Evolutionary conservation across 2,113 vertebrate genomes (phyloP).

Genomic region (Psammodynastes pulverulentus): DNA sequence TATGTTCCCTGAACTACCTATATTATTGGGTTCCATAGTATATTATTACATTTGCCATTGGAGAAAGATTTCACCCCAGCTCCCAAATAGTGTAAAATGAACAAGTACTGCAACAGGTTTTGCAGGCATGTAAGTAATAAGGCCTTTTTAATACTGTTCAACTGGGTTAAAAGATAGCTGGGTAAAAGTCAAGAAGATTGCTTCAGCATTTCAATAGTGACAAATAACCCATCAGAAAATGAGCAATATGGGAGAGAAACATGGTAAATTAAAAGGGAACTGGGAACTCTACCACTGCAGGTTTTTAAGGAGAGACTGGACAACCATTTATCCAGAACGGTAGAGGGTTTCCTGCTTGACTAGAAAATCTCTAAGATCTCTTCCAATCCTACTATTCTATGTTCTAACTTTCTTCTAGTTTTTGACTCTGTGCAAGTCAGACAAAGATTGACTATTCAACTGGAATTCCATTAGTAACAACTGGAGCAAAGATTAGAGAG

Average conservation of each 20-base stretch:
- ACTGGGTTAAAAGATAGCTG: background rate
- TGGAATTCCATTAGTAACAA: background rate
- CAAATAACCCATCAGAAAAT: background rate
- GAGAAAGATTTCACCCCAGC: background rate
- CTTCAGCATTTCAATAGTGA: background rate
- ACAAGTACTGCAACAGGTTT: background rate
- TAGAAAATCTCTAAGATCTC: background rate
- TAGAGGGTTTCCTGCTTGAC: background rate
- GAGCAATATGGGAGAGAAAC: background rate
- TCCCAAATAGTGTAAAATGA: background rate
- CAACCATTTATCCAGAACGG: background rate
- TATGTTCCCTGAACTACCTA: background rate
- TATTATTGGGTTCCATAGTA: background rate
- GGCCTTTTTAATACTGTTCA: background rate
- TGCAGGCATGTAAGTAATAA: background rate
- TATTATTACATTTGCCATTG: background rate
- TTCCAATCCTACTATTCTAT: background rate
- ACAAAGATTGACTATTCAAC: background rate
- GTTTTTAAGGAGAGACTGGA: background rate
- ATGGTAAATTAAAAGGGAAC: background rate
- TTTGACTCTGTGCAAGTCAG: background rate
- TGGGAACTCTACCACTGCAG: no score
- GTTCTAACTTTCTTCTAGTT: background rate
- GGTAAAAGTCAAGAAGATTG: background rate
- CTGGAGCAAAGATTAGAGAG: background rate